phyloP scores from a whole-genome alignment of 1,140 invertebrate genomes.

The Globodera rostochiensis region DNA sequence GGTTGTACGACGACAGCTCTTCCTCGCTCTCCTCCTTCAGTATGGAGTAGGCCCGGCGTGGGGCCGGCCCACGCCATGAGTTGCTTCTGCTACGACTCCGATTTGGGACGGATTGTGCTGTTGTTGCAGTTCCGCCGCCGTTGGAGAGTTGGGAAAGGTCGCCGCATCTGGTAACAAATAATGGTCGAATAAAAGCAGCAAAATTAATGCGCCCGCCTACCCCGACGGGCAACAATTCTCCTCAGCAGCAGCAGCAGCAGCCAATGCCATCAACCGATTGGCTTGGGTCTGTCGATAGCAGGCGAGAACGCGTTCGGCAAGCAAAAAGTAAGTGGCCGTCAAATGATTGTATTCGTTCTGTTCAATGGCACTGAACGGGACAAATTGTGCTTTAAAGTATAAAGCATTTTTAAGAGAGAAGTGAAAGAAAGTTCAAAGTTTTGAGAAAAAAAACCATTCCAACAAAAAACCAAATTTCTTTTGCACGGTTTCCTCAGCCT shows the following conservation, averaged over 20 bases:
- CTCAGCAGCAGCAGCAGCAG: neutral
- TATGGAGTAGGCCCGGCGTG: constrained; percentile 59
- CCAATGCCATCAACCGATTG: constrained; percentile 16
- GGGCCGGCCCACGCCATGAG: constrained; percentile 48
- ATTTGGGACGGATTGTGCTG: neutral
- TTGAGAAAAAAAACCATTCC: too few relatives aligned
- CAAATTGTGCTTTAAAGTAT: too few relatives aligned
- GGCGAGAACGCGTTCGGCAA: constrained; percentile 81
- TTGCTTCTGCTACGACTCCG: constrained; percentile 50
- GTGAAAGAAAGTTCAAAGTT: too few relatives aligned
- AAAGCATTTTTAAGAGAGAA: too few relatives aligned
- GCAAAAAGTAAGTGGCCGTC: constrained; percentile 94
- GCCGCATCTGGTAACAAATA: neutral
- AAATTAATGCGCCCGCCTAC: constrained; percentile 9
- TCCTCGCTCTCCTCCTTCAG: constrained; percentile 65
- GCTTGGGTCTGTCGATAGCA: constrained; percentile 58
- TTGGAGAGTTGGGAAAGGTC: neutral
- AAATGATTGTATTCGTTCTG: constrained; percentile 97
- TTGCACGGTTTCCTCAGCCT: neutral
- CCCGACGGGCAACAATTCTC: constrained; percentile 8
- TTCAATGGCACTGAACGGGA: constrained; percentile 78
- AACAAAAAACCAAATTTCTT: neutral
- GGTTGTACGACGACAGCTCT: constrained; percentile 58
- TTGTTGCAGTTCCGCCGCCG: neutral
- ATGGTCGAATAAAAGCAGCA: neutral